phyloP scores from a whole-genome alignment of 2,888 invertebrate genomes.

The Hipparchia sbordonii region DNA sequence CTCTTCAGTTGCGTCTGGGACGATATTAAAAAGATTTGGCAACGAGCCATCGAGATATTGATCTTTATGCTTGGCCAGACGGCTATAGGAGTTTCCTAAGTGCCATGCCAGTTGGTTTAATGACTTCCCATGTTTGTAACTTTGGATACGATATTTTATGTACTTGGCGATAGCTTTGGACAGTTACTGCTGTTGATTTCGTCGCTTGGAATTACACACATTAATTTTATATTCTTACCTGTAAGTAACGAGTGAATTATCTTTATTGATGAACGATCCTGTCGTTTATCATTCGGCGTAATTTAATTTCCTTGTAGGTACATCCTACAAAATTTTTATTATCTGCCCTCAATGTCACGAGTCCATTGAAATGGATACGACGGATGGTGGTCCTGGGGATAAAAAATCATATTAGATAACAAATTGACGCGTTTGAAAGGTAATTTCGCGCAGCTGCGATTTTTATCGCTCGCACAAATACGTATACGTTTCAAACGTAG shows the following conservation, averaged over 20 bases:
- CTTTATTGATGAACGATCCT: conserved; percentile 50
- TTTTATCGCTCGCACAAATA: conserved; percentile 67
- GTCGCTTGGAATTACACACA: conserved; percentile 49
- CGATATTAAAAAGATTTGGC: conserved; percentile 83
- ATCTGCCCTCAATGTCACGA: conserved; percentile 48
- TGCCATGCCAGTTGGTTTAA: conserved; percentile 75
- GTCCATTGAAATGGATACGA: conserved; percentile 49
- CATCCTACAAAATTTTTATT: conserved; percentile 47
- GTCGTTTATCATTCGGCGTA: conserved; percentile 47
- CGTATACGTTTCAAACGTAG: conserved; percentile 38
- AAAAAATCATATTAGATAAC: conserved; percentile 42
- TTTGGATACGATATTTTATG: conserved; percentile 70
- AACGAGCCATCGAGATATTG: conserved; percentile 78
- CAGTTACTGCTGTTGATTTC: conserved; percentile 62
- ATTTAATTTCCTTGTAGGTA: conserved; percentile 46
- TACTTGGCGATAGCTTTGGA: conserved; percentile 59
- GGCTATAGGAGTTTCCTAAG: conserved; percentile 74
- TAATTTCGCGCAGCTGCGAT: conserved; percentile 69
- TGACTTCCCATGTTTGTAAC: conserved; percentile 79
- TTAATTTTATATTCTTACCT: conserved; percentile 49
- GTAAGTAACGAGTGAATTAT: conserved; percentile 46
- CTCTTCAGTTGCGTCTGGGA: conserved; percentile 74
- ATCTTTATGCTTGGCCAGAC: conserved; percentile 81
- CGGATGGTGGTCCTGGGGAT: conserved; percentile 49
- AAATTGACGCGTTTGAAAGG: conserved; percentile 39